phyloP scores from a whole-genome alignment of 2,797 vertebrate genomes.

The Selene dorsalis region DNA sequence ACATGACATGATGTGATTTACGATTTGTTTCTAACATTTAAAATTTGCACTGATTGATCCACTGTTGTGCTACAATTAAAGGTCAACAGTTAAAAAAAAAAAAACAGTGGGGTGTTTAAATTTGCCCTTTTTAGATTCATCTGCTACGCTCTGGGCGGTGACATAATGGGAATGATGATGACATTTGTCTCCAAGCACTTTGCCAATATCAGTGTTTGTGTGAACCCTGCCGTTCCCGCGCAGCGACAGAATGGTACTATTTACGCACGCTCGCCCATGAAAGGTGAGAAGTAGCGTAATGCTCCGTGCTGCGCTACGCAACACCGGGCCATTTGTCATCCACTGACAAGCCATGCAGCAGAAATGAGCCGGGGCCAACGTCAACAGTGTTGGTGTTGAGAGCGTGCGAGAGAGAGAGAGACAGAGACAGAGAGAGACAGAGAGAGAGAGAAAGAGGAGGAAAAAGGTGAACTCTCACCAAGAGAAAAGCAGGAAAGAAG shows the following conservation, averaged over 20 bases:
- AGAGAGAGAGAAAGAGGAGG: conserved; percentile 3
- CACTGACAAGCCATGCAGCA: conserved; percentile 67
- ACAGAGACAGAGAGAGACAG: conserved; percentile 32
- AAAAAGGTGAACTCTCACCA: conserved; percentile 49
- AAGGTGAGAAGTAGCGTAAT: conserved; percentile 58
- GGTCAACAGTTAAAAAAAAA: conserved; percentile 7
- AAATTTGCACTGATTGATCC: background rate
- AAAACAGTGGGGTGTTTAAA: background rate
- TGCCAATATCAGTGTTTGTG: conserved; percentile 40
- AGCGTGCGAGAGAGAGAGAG: background rate
- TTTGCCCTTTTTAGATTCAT: background rate
- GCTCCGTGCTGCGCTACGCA: conserved; percentile 37
- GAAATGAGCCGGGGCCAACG: conserved; percentile 56
- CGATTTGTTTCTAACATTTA: conserved; percentile 1
- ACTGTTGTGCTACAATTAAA: conserved; percentile 15
- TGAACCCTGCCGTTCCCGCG: conserved; percentile 39
- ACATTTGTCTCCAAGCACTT: conserved; percentile 45
- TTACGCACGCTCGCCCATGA: conserved; percentile 39
- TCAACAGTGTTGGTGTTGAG: conserved; percentile 59
- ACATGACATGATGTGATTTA: background rate
- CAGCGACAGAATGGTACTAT: conserved; percentile 45
- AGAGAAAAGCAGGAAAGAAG: conserved; percentile 67
- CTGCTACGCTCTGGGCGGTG: background rate
- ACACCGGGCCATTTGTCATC: conserved; percentile 69
- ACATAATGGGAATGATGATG: conserved; percentile 30